Evolutionary conservation across 2,888 invertebrate genomes (phyloP), one percentile per base, ranked within the genome.

Genomic region (Gnatocerus cornutus): DNA sequence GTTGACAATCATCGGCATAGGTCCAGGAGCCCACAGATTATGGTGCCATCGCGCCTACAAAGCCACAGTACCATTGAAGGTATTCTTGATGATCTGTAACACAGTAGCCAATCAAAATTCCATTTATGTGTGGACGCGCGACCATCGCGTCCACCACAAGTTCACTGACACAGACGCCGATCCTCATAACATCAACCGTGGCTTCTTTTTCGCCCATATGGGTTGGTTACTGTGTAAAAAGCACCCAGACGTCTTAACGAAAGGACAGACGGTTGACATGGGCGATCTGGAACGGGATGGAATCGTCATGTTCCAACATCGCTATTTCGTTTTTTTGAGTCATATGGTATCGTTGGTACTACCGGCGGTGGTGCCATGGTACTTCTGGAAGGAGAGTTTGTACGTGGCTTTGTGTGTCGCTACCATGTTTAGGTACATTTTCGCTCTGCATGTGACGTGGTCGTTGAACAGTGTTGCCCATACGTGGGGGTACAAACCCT

Each of bases 41-140:
- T 98, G 98, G 97, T 91, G 97, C 0, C 98, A 98, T 85, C 89
- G 93, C 76, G 87, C 96, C 0, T 98, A 98, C 85, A 97, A 96
- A 85, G 98, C 98, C 0, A 92, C 90, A 75, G 88, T 93, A 86
- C 97, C 95, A 0, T 85, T 97, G 69, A 88, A 96, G 62, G 81
- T 95, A 3, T 85, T 96, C 67, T 86, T 98, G 10, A 93, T 93
- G 80, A 71, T 94, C 41, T 89, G 92, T 79, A 95, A 98, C 84
- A 93, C 95, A 0, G 87, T 93, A 79, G 94, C 97, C n/a, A 94
- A 96, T 82, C 90, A 95, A 88, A 96, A 96, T 83, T 92, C 93
- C 82, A 92, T 96, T 71, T 93, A 92, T 83, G 95, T 95, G 83
- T 96, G 96, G 96, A 90, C 89, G 0, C 87, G 93, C 45, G 93